Conservation (phyloP, 2,888 invertebrate genomes). For the Eilema griseolum region DNA sequence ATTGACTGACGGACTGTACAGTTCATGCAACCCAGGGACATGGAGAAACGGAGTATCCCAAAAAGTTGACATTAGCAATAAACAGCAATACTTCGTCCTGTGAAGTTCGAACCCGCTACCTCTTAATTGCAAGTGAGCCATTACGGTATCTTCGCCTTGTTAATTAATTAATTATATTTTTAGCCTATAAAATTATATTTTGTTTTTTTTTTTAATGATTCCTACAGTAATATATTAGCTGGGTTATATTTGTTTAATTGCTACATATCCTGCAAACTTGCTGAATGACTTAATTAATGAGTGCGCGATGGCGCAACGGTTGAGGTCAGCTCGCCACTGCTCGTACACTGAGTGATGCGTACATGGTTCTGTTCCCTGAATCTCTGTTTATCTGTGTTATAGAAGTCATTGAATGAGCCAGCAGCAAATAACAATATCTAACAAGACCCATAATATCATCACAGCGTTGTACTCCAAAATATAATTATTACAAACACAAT, state of each 20-base stretch:
- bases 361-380: neutral
- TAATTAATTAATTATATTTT: conserved; percentile 10
- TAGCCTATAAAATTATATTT: conserved; percentile 17
- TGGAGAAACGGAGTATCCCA: neutral
- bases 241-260: conserved; percentile 10
- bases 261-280: conserved; percentile 10
- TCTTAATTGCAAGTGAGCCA: conserved; percentile 2
- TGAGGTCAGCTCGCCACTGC: conserved; percentile 8
- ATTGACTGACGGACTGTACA: neutral
- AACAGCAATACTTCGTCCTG: neutral
- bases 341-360: neutral
- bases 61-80: neutral
- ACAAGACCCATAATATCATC: too few species aligned
- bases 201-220: conserved; percentile 13
- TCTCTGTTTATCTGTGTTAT: too few species aligned
- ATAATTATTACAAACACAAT: too few species aligned
- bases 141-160: conserved; percentile 5
- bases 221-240: conserved; percentile 11
- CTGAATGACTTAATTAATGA: conserved; percentile 13
- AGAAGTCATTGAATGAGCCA: too few species aligned
- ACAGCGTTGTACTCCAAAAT: too few species aligned
- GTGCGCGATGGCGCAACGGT: conserved; percentile 15
- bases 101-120: neutral
- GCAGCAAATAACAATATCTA: too few species aligned
- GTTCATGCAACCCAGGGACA: neutral